Evolutionary conservation across 2,888 invertebrate species (phyloP), one percentile per base, ranked within the genome.

Genomic region (Flexamia atlantica): DNA sequence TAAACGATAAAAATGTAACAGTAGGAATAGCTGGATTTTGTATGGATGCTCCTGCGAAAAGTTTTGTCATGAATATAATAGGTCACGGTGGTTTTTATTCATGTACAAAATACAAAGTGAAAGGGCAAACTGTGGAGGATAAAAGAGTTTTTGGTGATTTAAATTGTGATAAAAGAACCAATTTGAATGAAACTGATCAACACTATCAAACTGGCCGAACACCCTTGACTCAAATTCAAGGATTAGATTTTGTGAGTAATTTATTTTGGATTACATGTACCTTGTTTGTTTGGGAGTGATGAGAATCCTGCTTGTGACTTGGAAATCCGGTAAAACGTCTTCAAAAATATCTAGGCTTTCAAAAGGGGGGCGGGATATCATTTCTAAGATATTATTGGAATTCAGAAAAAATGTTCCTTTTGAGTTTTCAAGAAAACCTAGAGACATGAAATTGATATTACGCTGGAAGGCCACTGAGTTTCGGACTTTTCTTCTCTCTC

Each of bases 381-480:
- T 80, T 7, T 12, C 57, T 30, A 20, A 17, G 17, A 17, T 23
- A 14, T 32, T 80, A 14, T 10, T 28, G 2, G 3, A 3, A 0
- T 14, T 57, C 17, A 32, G 4, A n/a, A 17, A 3, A 17, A 17
- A 23, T 36, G 3, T 64, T 4, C 81, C 60, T 0, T 3, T 20
- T n/a, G 81, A 81, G 17, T 81, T 81, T 81, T 14, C 81, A 9
- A 60, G 81, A 81, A 81, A 60, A 64, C 5, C 64, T 17, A 1
- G 81, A 36, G 14, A 17, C 14, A 12, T 81, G 7, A 57, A n/a
- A 2, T 1, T 36, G 3, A 2, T 60, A 36, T 23, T 36, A 2
- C 50, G 81, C 32, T 81, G 81, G 81, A 81, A 81, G 17, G 81
- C 81, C 0, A 81, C 81, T 20, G 81, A 81, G 25, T 40, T 81